phyloP scores from a whole-genome alignment of 1,140 invertebrate species.

The Drosophila biarmipes region DNA sequence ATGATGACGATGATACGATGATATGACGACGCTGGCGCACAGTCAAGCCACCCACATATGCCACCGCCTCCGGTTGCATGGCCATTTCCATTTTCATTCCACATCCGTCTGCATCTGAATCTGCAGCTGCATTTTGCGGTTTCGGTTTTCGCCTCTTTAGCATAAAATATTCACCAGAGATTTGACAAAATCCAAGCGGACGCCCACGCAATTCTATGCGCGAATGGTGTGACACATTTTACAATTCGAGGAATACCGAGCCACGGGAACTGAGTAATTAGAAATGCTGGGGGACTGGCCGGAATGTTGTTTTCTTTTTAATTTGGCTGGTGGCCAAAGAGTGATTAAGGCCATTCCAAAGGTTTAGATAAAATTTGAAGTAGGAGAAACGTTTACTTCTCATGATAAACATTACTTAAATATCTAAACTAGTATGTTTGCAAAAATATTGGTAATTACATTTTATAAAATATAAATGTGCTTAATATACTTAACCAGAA shows the following conservation, averaged over 20 bases:
- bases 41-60: constrained; percentile 63
- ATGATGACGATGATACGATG: constrained; percentile 21
- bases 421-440: neutral
- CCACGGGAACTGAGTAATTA: constrained; percentile 42
- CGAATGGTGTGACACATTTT: constrained; percentile 35
- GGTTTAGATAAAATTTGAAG: neutral
- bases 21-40: constrained; percentile 31
- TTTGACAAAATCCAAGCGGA: constrained; percentile 70
- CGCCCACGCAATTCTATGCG: constrained; percentile 49
- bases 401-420: no score
- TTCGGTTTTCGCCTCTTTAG: constrained; percentile 67
- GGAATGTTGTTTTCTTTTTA: neutral
- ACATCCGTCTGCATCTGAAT: constrained; percentile 27
- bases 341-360: constrained; percentile 1
- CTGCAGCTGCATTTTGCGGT: constrained; percentile 55
- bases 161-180: constrained; percentile 58
- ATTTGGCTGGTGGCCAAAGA: constrained; percentile 11
- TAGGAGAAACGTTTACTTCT: no score
- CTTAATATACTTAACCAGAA: no score
- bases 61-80: constrained; percentile 23
- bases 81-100: constrained; percentile 16
- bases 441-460: no score
- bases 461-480: no score
- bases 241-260: constrained; percentile 30
- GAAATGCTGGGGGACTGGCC: constrained; percentile 5